Percentiles rank a stretch among this genome's conserved stretches.
phyloP scores from a whole-genome alignment of 2,797 vertebrate genomes.

The Alfaro cultratus region DNA sequence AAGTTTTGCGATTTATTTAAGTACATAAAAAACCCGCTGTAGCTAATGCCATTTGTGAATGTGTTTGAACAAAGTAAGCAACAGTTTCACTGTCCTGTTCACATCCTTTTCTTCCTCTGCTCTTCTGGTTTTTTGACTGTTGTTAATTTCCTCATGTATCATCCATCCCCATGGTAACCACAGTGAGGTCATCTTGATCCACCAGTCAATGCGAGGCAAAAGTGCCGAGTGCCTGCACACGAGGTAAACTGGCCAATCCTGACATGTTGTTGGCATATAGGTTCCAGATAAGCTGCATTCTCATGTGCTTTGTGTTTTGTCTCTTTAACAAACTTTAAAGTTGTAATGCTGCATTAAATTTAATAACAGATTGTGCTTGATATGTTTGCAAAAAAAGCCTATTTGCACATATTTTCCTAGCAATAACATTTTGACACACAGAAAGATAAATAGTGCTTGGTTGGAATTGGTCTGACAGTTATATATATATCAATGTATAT shows the following conservation, averaged over 20 bases:
- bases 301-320: slow-evolving; percentile 7
- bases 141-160: slow-evolving; percentile 88
- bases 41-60: slow-evolving; percentile 12
- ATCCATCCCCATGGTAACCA: slow-evolving; percentile 92
- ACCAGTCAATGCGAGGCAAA: slow-evolving; percentile 97
- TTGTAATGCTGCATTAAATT: not conserved
- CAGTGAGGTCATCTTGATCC: slow-evolving; percentile 99
- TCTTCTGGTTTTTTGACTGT: slow-evolving; percentile 73
- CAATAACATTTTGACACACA: not conserved
- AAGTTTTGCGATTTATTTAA: slow-evolving; percentile 6
- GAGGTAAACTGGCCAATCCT: slow-evolving; percentile 86
- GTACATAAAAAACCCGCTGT: not conserved
- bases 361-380: not conserved
- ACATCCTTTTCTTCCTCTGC: slow-evolving; percentile 73
- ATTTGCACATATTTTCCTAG: not conserved
- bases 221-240: slow-evolving; percentile 98
- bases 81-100: slow-evolving; percentile 65
- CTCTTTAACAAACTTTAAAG: not conserved
- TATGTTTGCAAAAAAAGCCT: not conserved
- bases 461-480: not conserved
- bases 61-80: slow-evolving; percentile 13
- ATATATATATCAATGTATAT: not conserved
- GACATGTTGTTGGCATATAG: slow-evolving; percentile 30
- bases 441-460: not conserved
- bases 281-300: slow-evolving; percentile 18